Conservation (phyloP, 2,888 invertebrate genomes). For the Cryptocephalus primarius region DNA sequence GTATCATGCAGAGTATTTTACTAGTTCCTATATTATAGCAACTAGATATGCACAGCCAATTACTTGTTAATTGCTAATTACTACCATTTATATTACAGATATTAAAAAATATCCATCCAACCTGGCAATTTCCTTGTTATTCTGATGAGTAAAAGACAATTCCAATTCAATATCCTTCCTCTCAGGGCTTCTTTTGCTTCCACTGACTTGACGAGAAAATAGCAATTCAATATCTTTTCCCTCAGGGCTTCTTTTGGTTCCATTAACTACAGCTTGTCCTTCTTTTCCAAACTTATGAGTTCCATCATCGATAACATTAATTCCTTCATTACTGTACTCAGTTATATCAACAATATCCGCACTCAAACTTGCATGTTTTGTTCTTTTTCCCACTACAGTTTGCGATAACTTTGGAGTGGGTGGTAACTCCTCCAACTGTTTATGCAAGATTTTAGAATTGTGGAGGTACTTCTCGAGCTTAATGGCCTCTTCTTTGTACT, state of each 20-base stretch:
- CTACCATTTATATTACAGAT: neutral
- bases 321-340: conserved; percentile 21
- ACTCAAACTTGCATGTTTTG: conserved; percentile 17
- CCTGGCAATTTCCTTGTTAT: neutral
- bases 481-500: conserved; percentile 54
- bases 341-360: conserved; percentile 25
- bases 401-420: conserved; percentile 10
- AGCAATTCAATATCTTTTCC: neutral
- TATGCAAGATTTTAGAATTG: conserved; percentile 34
- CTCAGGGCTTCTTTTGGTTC: conserved; percentile 4
- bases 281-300: neutral
- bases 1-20: no score
- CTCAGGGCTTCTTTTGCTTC: conserved; percentile 4
- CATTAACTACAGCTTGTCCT: conserved; percentile 3
- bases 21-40: no score
- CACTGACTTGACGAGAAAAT: conserved; percentile 1
- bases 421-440: conserved; percentile 20
- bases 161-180: neutral
- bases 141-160: neutral
- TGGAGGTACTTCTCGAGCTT: conserved; percentile 50
- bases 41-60: no score
- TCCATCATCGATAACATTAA: conserved; percentile 13
- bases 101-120: neutral
- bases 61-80: no score
- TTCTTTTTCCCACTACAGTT: neutral